Evolutionary conservation across 2,113 vertebrate species (phyloP).

Genomic region (Isichthys henryi): DNA sequence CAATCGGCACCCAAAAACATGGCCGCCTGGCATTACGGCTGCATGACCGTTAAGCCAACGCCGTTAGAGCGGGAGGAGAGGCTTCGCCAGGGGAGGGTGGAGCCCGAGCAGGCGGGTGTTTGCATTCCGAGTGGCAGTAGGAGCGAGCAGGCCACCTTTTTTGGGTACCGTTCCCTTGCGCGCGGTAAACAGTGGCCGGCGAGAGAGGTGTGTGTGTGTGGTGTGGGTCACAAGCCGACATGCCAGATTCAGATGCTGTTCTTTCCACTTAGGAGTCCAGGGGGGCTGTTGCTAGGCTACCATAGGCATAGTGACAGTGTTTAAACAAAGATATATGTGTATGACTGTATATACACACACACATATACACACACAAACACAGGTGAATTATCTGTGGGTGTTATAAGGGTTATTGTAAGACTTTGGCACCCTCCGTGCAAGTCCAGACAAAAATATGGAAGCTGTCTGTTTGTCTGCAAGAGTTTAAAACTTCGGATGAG

Average conservation of each 20-base stretch:
- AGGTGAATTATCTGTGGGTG: neutral
- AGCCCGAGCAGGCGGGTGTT: neutral
- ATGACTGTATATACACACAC: neutral
- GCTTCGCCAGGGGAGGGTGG: neutral
- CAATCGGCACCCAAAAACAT: neutral
- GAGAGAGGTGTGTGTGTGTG: neutral
- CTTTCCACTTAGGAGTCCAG: neutral
- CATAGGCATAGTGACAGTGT: neutral
- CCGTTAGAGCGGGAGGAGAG: neutral
- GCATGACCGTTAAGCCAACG: neutral
- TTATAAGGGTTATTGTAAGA: neutral
- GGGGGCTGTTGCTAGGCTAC: slow-evolving; percentile 19
- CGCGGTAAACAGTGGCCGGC: neutral
- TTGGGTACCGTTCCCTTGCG: neutral
- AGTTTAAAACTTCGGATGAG: neutral
- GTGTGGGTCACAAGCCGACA: no score
- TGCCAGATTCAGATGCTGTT: slow-evolving; percentile 1
- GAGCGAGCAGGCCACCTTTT: neutral
- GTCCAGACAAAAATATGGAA: neutral
- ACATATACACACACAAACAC: neutral
- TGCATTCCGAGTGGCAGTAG: neutral
- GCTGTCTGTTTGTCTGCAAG: neutral
- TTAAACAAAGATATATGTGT: slow-evolving; percentile 19
- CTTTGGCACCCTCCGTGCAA: neutral
- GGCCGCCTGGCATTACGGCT: neutral